phyloP scores from a whole-genome alignment of 2,888 invertebrate species.

The Megaustenia siamemsis region DNA sequence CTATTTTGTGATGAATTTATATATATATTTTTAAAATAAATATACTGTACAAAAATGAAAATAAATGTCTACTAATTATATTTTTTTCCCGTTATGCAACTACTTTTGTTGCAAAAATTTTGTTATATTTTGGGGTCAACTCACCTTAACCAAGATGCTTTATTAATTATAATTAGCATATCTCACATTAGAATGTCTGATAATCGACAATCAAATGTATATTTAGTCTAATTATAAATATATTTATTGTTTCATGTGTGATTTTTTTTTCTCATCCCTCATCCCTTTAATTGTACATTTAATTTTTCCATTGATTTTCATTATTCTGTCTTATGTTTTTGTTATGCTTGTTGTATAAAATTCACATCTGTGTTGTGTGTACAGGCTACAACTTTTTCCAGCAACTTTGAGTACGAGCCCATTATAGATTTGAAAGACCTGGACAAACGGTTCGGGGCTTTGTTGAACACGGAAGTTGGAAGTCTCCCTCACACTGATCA shows the following conservation, averaged over 20 bases:
- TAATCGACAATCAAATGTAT: no score
- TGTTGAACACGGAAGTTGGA: conserved; percentile 29
- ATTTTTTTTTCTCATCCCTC: no score
- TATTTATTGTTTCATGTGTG: background rate
- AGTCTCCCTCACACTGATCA: conserved; percentile 24
- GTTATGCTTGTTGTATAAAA: conserved; percentile 28
- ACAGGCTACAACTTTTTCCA: conserved; percentile 50
- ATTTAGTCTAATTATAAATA: background rate
- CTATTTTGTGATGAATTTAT: no score
- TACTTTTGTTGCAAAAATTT: no score
- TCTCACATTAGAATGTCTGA: no score
- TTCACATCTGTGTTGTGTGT: conserved; percentile 45
- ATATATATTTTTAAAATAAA: no score
- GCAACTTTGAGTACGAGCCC: conserved; percentile 57
- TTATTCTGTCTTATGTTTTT: background rate
- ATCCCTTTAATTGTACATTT: background rate
- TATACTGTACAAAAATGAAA: no score
- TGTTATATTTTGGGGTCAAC: no score
- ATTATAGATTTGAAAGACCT: conserved; percentile 58
- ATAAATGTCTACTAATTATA: no score
- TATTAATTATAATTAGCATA: no score
- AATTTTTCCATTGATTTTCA: background rate
- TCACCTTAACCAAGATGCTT: no score
- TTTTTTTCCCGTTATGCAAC: no score
- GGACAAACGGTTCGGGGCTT: conserved; percentile 52